Evolutionary conservation across 92 coral and sea anemone genomes (phyloP), one percentile per base, ranked within the genome.

Genomic region (Epizoanthus fatuus): DNA sequence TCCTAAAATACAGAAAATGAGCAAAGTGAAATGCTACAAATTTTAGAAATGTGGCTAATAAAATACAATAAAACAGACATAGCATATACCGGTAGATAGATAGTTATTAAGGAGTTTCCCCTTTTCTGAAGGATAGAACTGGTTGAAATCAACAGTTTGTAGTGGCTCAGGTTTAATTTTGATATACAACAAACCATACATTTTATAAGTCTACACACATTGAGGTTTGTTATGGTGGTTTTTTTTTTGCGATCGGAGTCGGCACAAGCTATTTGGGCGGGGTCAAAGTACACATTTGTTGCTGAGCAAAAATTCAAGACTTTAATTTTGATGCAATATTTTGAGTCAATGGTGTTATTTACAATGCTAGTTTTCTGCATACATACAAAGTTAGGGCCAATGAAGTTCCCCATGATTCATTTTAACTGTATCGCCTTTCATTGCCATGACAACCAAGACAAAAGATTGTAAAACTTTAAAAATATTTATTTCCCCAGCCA

Each of bases 311-410:
- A 57, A 15, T 57, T 57, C 25, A 58, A 16, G 10, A n/a, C 19
- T 57, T 57, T 57, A 57, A 57, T 15, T 57, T 57, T 57, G 63
- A 57, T 57, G 63, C 63, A 57, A 57, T 15, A 16, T 57, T 57
- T 57, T 57, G 63, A 57, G 63, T 2, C 6, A 57, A 57, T 19
- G 22, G 22, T 57, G 19, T 15, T 15, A 57, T 57, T 57, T 15
- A 57, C 63, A 57, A 19, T 57, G 63, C 25, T 57, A 57, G 63
- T 57, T 57, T 57, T 15, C 22, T 15, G 19, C 63, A 57, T 57
- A 57, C 63, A 15, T 57, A 57, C 19, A 57, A 57, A 57, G 17
- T 15, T 3, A 57, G 17, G 63, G 22, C 8, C 5, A 19, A 19
- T 57, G 63, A 3, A 57, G 17, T 57, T 57, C 22, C 63, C 63